A percentile compares a stretch with the other conserved stretches of the same genome.
Conservation (phyloP, 2,797 vertebrate species). For the Dermochelys coriacea region DNA sequence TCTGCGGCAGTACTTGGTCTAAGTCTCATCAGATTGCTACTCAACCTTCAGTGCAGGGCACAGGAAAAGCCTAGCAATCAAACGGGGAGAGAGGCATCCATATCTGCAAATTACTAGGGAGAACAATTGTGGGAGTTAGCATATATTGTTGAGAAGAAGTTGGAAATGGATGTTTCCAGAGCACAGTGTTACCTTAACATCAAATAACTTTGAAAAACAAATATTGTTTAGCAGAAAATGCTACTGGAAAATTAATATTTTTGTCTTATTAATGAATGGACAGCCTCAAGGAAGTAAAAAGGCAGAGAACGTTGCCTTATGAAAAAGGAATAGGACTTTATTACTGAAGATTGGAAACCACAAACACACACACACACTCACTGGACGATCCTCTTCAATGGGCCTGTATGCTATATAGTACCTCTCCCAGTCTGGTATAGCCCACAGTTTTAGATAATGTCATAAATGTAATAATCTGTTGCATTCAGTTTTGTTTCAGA, state of each 20-base stretch:
- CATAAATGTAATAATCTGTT: neutral
- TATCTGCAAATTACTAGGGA: neutral
- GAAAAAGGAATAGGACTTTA: neutral
- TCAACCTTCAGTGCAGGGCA: neutral
- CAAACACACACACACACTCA: no score
- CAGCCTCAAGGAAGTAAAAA: neutral
- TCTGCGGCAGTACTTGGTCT: neutral
- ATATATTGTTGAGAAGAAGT: neutral
- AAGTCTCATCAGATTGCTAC: neutral
- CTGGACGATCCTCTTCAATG: no score
- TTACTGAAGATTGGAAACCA: neutral
- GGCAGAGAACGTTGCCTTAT: neutral
- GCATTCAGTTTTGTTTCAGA: conserved; percentile 14
- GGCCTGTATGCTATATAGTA: no score
- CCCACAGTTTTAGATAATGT: neutral
- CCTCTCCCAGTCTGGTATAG: neutral
- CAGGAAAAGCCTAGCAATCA: neutral
- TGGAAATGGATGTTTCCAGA: neutral
- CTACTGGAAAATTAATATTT: neutral
- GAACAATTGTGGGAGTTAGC: neutral
- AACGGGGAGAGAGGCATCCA: neutral
- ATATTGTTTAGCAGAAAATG: neutral
- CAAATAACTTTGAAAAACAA: neutral
- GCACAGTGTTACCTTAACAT: neutral
- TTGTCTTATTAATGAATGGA: neutral